Conservation (phyloP, 2,113 vertebrate species). For the Dromaius novaehollandiae region DNA sequence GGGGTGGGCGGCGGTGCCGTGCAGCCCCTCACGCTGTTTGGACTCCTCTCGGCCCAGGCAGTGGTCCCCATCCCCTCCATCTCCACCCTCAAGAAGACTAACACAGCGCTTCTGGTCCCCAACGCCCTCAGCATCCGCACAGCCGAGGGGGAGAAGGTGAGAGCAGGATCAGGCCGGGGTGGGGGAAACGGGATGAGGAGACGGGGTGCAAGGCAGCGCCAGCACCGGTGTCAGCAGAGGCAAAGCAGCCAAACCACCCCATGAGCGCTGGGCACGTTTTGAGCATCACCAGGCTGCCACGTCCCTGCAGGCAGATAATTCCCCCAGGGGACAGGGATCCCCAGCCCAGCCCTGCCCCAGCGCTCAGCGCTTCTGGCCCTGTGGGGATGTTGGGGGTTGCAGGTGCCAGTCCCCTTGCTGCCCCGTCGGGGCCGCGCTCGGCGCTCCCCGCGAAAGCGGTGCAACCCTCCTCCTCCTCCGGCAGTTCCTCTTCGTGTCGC, state of each 20-base stretch:
- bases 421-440: too few species aligned
- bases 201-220: background rate
- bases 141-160: slow-evolving; percentile 82
- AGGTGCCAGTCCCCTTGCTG: too few species aligned
- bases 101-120: slow-evolving; percentile 85
- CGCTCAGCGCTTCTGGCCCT: too few species aligned
- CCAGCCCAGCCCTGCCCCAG: too few species aligned
- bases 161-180: rapidly evolving
- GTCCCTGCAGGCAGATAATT: too few species aligned
- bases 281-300: too few species aligned
- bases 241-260: too few species aligned
- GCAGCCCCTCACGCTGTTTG: background rate
- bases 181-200: too few species aligned
- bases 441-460: background rate
- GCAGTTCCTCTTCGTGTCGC: slow-evolving; percentile 84
- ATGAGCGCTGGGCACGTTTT: too few species aligned
- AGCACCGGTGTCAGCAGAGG: background rate
- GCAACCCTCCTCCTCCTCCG: background rate
- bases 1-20: background rate
- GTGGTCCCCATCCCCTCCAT: slow-evolving; percentile 79
- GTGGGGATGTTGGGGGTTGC: too few species aligned
- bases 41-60: slow-evolving; percentile 31
- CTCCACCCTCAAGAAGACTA: slow-evolving; percentile 85
- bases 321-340: too few species aligned
- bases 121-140: slow-evolving; percentile 87